These are phyloP conservation scores for Drosophila borealis DNA, from an alignment of 2,888 invertebrate species.

Conservation along the genomic window DNA sequence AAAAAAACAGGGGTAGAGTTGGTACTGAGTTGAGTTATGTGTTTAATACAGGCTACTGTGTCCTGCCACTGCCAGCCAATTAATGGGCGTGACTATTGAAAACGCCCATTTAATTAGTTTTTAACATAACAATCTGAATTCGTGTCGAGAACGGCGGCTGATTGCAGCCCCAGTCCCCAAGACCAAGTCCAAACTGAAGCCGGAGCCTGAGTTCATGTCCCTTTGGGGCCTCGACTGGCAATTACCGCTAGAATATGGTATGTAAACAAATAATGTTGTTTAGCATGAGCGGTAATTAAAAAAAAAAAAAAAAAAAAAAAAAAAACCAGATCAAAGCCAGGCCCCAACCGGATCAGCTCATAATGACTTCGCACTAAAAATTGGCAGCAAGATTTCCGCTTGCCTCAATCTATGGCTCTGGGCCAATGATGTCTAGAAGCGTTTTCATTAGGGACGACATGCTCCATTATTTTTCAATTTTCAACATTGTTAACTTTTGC, in stretches of 20 bases:
- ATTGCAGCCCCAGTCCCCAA: conserved; percentile 51
- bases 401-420: conserved; percentile 3
- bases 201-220: conserved; percentile 10
- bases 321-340: conserved; percentile 48
- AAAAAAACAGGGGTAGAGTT: neutral
- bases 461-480: conserved; percentile 81
- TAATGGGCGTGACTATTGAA: conserved; percentile 73
- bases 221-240: conserved; percentile 38
- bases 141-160: conserved; percentile 54
- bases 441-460: conserved; percentile 78
- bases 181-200: neutral
- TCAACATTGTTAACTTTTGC: conserved; percentile 72
- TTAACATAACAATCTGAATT: conserved; percentile 80
- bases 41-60: conserved; percentile 72
- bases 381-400: conserved; percentile 22
- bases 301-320: conserved; percentile 41
- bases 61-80: conserved; percentile 58
- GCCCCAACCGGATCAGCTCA: conserved; percentile 34
- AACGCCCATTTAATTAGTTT: conserved; percentile 82
- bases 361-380: conserved; percentile 61
- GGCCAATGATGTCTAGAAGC: conserved; percentile 18
- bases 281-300: conserved; percentile 73
- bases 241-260: conserved; percentile 55
- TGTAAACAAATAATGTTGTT: conserved; percentile 78
- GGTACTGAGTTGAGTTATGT: conserved; percentile 65